phyloP scores from a whole-genome alignment of 2,888 invertebrate genomes.

The Brachyopa scutellaris region DNA sequence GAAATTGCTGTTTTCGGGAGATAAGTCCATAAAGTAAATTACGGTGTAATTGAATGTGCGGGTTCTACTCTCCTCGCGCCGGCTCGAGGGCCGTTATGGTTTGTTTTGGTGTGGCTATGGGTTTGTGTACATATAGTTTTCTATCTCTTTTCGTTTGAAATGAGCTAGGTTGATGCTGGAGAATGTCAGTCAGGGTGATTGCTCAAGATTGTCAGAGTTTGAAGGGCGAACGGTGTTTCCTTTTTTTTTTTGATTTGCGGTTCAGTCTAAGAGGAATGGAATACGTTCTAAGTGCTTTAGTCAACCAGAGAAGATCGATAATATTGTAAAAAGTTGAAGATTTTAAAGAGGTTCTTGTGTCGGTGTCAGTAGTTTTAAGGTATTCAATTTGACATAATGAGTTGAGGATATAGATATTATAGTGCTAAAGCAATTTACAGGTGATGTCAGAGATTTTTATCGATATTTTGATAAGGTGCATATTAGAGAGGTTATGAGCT shows the following conservation, averaged over 20 bases:
- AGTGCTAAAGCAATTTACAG: too few species aligned
- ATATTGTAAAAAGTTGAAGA: background rate
- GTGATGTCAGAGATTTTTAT: too few species aligned
- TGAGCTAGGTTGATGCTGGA: constrained; percentile 34
- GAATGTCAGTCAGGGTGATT: constrained; percentile 66
- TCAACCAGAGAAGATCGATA: constrained; percentile 20
- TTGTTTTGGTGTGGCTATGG: constrained; percentile 62
- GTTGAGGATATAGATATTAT: too few species aligned
- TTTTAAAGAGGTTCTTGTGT: constrained; percentile 10
- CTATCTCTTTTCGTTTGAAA: constrained; percentile 27
- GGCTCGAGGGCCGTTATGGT: constrained; percentile 56
- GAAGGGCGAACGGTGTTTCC: constrained; percentile 42
- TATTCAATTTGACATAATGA: too few species aligned
- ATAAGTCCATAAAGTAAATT: constrained; percentile 81
- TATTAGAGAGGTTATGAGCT: too few species aligned
- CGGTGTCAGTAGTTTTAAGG: too few species aligned
- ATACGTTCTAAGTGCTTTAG: constrained; percentile 26
- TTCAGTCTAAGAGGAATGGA: background rate
- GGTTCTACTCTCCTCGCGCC: constrained; percentile 72
- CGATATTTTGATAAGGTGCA: too few species aligned
- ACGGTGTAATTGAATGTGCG: constrained; percentile 80
- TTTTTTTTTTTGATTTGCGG: background rate
- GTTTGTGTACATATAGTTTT: constrained; percentile 58
- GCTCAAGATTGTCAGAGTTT: constrained; percentile 63
- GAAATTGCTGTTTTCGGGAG: constrained; percentile 80